Evolutionary conservation across 2,113 vertebrate genomes (phyloP).

Genomic region (Lampris incognitus): DNA sequence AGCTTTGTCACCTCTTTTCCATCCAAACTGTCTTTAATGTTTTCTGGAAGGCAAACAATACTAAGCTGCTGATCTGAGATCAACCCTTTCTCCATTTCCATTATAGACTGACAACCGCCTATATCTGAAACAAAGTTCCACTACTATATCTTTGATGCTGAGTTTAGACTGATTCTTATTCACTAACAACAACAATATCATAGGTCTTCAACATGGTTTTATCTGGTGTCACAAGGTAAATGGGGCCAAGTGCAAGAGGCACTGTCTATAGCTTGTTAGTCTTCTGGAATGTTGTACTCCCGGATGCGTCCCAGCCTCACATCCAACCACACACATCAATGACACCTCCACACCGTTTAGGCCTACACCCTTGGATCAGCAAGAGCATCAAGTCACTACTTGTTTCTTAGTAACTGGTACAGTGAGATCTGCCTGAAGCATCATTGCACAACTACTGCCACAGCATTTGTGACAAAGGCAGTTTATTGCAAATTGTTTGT

Average conservation of each 20-base stretch:
- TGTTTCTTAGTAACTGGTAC: slow-evolving; percentile 35
- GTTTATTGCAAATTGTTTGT: not conserved
- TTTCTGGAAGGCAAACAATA: slow-evolving; percentile 3
- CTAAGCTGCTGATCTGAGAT: not conserved
- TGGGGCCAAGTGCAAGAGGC: not conserved
- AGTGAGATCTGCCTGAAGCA: not conserved
- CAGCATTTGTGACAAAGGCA: slow-evolving; percentile 3
- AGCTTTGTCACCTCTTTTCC: slow-evolving; percentile 50
- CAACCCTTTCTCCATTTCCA: slow-evolving; percentile 35
- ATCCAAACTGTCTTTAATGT: slow-evolving; percentile 15
- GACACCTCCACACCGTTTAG: slow-evolving; percentile 27
- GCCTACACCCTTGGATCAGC: slow-evolving; percentile 46
- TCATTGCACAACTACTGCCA: slow-evolving; percentile 17
- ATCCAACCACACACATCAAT: slow-evolving; percentile 38
- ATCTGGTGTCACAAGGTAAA: too few relatives aligned
- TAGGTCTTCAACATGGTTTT: not conserved
- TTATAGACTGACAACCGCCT: not conserved
- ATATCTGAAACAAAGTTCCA: not conserved
- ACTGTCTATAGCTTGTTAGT: not conserved
- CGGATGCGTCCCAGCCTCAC: not conserved
- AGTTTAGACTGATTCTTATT: not conserved
- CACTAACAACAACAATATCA: not conserved
- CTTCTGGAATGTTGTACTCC: not conserved
- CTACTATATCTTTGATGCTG: not conserved
- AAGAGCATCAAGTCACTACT: slow-evolving; percentile 35